These are phyloP conservation scores for Sinocyclocheilus anophthalmus DNA, from an alignment of 2,113 vertebrate genomes.

Conservation along the genomic window DNA sequence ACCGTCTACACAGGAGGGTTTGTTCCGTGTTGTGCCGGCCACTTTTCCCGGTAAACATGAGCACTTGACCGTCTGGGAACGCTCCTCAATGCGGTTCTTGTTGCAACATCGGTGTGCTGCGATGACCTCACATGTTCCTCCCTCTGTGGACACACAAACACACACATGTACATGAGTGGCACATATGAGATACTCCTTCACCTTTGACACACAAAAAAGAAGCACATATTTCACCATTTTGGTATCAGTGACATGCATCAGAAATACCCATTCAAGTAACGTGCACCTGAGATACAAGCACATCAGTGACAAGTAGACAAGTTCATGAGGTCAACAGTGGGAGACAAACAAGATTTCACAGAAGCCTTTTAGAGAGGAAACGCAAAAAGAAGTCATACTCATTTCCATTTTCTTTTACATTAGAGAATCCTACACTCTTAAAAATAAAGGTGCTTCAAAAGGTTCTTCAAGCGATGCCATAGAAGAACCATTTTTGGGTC, in stretches of 20 bases:
- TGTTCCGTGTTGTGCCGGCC: constrained; percentile 96
- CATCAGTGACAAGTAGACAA: constrained; percentile 4
- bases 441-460: too few relatives aligned
- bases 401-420: too few relatives aligned
- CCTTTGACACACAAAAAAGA: not conserved
- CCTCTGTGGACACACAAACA: constrained; percentile 83
- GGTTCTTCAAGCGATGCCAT: too few relatives aligned
- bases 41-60: constrained; percentile 99
- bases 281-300: not conserved
- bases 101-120: constrained; percentile 99
- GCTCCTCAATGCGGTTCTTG: constrained; percentile 99
- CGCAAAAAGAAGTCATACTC: too few relatives aligned
- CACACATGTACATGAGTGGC: not conserved
- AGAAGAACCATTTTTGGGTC: too few relatives aligned
- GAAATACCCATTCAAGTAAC: not conserved
- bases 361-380: too few relatives aligned
- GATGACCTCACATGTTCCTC: constrained; percentile 98
- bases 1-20: constrained; percentile 98
- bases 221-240: not conserved
- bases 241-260: not conserved
- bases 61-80: constrained; percentile 98
- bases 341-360: not conserved
- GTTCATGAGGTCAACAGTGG: not conserved
- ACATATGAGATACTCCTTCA: not conserved
- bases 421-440: not conserved